Conservation (phyloP, 2,113 vertebrate genomes). For the Paradoxurus hermaphroditus region DNA sequence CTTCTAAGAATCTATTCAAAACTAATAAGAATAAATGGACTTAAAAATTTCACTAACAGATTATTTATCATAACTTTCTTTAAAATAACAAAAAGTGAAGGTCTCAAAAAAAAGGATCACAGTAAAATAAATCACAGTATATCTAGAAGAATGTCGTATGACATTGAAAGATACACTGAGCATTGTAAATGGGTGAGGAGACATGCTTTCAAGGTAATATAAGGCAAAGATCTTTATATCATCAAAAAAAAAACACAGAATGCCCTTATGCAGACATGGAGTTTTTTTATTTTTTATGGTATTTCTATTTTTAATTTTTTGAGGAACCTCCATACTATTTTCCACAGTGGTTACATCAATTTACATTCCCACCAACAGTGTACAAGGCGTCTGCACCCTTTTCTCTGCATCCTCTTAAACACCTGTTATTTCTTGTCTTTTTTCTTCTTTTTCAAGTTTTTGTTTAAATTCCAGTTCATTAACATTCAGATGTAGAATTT, state of each 20-base stretch:
- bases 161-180: not conserved
- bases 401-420: too few species aligned
- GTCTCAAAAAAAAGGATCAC: not conserved
- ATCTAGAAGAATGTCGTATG: not conserved
- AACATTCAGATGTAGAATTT: too few species aligned
- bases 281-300: not conserved
- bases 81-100: not conserved
- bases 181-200: not conserved
- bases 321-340: too few species aligned
- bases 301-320: too few species aligned
- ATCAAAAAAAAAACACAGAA: not conserved
- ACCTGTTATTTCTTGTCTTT: too few species aligned
- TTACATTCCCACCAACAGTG: too few species aligned
- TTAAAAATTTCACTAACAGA: not conserved
- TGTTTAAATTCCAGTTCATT: too few species aligned
- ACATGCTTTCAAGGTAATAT: not conserved
- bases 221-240: not conserved
- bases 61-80: not conserved
- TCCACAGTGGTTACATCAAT: too few species aligned
- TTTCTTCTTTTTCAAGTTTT: too few species aligned
- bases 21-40: not conserved
- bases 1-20: not conserved
- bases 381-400: too few species aligned
- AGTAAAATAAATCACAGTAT: not conserved
- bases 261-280: not conserved